These are phyloP conservation scores for Rhinolophus sinicus DNA, from an alignment of 2,113 vertebrate genomes.

Conservation along the genomic window DNA sequence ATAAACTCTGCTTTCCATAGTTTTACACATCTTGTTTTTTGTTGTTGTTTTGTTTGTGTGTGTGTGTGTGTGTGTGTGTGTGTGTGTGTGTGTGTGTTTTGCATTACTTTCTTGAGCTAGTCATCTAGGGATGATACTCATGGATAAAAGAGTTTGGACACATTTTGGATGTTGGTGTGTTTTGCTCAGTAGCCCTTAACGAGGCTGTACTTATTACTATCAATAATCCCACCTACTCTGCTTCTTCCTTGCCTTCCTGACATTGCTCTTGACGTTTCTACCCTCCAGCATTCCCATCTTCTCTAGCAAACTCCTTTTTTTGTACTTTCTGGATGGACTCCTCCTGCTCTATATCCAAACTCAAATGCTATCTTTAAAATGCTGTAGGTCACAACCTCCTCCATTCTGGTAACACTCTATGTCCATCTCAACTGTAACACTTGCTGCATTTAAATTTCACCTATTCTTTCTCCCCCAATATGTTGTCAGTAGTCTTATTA, in stretches of 20 bases:
- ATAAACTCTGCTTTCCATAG: neutral
- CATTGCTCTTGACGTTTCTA: neutral
- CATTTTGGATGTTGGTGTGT: neutral
- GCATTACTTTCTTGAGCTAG: neutral
- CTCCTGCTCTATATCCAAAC: neutral
- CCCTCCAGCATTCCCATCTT: no score
- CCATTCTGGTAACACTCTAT: neutral
- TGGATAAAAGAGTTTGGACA: neutral
- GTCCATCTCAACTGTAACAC: neutral
- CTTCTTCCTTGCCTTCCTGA: neutral
- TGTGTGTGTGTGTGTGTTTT: neutral
- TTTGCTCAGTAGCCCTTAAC: neutral
- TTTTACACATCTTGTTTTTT: neutral
- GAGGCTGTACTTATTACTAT: neutral
- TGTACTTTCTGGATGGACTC: neutral
- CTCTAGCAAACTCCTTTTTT: neutral
- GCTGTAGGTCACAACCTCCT: neutral
- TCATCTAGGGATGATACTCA: neutral
- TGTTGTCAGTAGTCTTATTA: neutral
- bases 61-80: no score
- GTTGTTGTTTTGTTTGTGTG: neutral
- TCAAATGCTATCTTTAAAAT: neutral
- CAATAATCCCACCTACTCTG: neutral
- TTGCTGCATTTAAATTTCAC: neutral
- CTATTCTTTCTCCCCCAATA: accelerated